Percentiles rank a stretch among this genome's conserved stretches.
These are phyloP conservation scores for Chiloscyllium punctatum DNA, from an alignment of 2,797 vertebrate species.

Conservation along the genomic window DNA sequence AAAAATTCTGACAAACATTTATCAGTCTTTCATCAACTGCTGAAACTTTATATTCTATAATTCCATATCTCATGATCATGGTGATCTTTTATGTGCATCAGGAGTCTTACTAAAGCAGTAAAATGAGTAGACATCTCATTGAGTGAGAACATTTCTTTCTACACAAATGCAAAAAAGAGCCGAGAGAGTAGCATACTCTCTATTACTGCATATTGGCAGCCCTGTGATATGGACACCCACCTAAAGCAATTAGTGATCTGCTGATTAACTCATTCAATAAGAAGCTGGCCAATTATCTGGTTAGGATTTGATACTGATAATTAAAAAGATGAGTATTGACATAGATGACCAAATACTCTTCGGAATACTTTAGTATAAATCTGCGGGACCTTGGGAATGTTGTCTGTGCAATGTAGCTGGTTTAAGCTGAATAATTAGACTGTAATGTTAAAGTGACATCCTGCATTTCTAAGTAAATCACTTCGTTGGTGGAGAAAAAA, in stretches of 20 bases:
- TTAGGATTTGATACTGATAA: neutral
- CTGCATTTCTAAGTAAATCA: neutral
- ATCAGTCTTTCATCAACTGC: neutral
- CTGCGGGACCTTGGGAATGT: neutral
- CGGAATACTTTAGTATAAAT: slow-evolving; percentile 9
- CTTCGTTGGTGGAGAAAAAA: neutral
- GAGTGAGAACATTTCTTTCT: neutral
- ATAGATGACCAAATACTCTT: slow-evolving; percentile 2
- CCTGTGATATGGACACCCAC: neutral
- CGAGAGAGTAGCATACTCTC: neutral
- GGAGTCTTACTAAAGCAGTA: neutral
- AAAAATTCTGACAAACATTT: neutral
- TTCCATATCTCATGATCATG: neutral
- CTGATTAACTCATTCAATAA: neutral
- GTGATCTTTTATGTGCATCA: neutral
- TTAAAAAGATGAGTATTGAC: slow-evolving; percentile 24
- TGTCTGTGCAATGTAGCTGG: neutral
- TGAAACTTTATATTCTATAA: neutral
- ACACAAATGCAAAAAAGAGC: neutral
- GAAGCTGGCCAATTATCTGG: neutral
- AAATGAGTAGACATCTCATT: neutral
- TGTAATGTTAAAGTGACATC: slow-evolving; percentile 2
- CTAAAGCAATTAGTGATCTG: neutral
- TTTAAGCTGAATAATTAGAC: slow-evolving; percentile 3
- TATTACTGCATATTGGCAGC: neutral